Base-by-base conservation (phyloP, 2,797 vertebrate species). In the Crocidura indochinensis region DNA sequence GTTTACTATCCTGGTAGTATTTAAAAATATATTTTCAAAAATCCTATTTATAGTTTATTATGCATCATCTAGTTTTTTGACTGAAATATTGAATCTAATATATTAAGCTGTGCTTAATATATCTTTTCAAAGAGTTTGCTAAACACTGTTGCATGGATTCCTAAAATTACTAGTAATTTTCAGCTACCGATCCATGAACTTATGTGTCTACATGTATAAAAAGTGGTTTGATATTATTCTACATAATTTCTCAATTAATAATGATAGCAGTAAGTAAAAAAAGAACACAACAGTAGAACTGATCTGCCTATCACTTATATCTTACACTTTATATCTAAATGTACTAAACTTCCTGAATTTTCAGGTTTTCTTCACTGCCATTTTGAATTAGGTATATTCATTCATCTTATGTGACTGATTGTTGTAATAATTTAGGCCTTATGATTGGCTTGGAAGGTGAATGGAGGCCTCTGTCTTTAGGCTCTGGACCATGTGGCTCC, bases 211-310 rank as follows among this genome's bases (percentile, higher is more conserved):
- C 56, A 60, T 60, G 17, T 60, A 20, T 15, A 60, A 60, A 4
- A 60, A 38, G 38, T 19, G 56, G 17, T 19, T 60, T 19, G 20
- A 60, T 19, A 60, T 60, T 60, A 4, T 20, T 60, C 17, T 60
- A 60, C 56, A 60, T 10, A 26, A 14, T 24, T 77, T 80, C 24
- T 87, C 74, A 73, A 87, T n/a, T 64, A 84, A 49, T 79, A 85
- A 60, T 67, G 53, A 60, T 26, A 38, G 9, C 44, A 44, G 10
- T 49, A 27, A 49, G 11, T 56, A 49, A 62, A 82, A 62, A 60
- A 82, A 78, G 10, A 62, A 38, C 38, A 38, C 38, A 38, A 38
- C 7, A 47, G 69, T 26, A 75, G 53, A 22, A 14, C 69, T 51
- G 31, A 79, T 68, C 77, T 24, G 20, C 49, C 14, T 1, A 80